Base-by-base conservation (phyloP, 2,113 vertebrate species). In the Phainopepla nitens region DNA sequence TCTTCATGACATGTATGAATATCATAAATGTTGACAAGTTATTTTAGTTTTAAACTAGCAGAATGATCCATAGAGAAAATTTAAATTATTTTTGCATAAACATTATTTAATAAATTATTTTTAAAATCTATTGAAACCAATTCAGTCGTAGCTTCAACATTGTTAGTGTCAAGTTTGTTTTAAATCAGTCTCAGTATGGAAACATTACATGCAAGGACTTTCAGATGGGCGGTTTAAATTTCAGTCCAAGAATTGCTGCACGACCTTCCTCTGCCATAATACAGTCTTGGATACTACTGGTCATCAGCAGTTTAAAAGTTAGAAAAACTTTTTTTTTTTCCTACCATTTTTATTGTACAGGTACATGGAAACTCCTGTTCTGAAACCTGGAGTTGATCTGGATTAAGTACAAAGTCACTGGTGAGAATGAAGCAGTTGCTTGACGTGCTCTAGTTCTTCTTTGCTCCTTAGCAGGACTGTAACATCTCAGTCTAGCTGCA, bases 1-100 rank as follows among this genome's bases (percentile, higher is more conserved):
- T 84, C 44, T 72, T 87, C 41, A 19, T 79, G 50, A 79, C 49
- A 65, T 35, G 6, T 65, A 68, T 79, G 87, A 87, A 82, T 94
- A 53, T 29, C n/a, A 87, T 89, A 87, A 92, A 94, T 91, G 95
- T 79, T 91, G 93, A 71, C 73, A 87, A 89, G 65, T 83, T 71
- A 54, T 87, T 86, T 86, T 61, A 45, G 31, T 65, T 92, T 72
- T 92, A 86, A 70, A 50, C 24, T 51, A 51, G 50, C 17, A 73
- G 50, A 81, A 79, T 82, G 42, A 84, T 87, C 60, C n/a, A 39
- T 28, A 79, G 45, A 61, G 73, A 93, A 91, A 94, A 85, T 72
- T 42, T 64, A 76, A 79, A 84, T 92, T 78, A 76, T 82, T 93
- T 89, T 78, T 85, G 13, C 29, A 61, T 39, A 35, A 76, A 6